Percentiles rank a stretch among this genome's conserved stretches.
Conservation (phyloP, 2,113 vertebrate species). For the Bubalus kerabau region DNA sequence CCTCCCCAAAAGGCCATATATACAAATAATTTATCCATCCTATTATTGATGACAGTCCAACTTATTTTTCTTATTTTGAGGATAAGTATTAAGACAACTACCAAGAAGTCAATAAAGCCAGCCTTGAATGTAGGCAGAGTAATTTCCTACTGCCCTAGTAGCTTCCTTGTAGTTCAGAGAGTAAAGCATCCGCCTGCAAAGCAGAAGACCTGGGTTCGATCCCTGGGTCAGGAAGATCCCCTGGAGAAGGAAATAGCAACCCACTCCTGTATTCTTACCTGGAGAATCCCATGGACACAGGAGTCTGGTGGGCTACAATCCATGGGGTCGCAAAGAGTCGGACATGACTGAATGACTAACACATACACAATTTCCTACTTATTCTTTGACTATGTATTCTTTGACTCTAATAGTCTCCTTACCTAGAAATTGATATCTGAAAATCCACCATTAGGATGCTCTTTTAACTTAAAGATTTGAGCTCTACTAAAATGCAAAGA, state of each 20-base stretch:
- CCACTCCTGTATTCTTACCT: not conserved
- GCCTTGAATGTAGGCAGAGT: not conserved
- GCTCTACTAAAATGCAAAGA: not conserved
- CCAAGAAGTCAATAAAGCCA: slow-evolving; percentile 1
- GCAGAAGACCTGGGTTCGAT: not conserved
- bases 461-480: not conserved
- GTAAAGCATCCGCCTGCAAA: not conserved
- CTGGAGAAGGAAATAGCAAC: not conserved
- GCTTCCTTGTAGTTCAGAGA: not conserved
- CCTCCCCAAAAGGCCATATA: not conserved
- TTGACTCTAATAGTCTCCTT: not conserved
- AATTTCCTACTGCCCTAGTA: not conserved
- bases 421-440: not conserved
- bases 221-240: not conserved
- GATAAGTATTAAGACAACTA: not conserved
- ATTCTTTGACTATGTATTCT: not conserved
- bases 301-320: not conserved
- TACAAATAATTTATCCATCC: not conserved
- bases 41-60: not conserved
- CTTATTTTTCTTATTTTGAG: slow-evolving; percentile 33
- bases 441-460: not conserved
- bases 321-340: not conserved
- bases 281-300: too few relatives aligned
- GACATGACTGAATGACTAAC: not conserved
- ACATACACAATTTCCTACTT: not conserved